Evolutionary conservation across 2,888 invertebrate genomes (phyloP).

Genomic region (Diaphora mendica): DNA sequence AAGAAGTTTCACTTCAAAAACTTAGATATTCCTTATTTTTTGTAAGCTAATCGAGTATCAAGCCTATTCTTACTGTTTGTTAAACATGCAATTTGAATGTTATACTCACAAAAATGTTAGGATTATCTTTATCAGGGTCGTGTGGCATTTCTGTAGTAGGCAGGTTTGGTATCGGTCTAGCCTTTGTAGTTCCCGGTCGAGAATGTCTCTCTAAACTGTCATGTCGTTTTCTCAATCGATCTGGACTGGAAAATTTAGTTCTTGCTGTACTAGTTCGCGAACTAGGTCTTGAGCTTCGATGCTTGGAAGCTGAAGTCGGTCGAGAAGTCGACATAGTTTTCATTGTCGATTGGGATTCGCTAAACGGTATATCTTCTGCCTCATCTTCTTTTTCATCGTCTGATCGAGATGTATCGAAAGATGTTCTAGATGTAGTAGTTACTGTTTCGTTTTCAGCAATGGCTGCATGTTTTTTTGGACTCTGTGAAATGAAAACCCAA

Average conservation of each 20-base stretch:
- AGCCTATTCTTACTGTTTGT: not conserved
- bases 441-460: constrained; percentile 22
- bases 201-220: constrained; percentile 53
- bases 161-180: constrained; percentile 73
- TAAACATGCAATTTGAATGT: not conserved
- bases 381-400: constrained; percentile 58
- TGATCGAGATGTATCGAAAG: constrained; percentile 60
- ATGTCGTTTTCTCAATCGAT: constrained; percentile 61
- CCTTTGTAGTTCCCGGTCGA: constrained; percentile 64
- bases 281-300: constrained; percentile 43
- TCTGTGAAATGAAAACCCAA: constrained; percentile 51
- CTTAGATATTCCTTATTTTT: too few relatives aligned
- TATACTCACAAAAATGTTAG: constrained; percentile 71
- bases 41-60: not conserved
- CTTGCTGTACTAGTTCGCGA: constrained; percentile 54
- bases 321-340: constrained; percentile 18
- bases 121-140: constrained; percentile 79
- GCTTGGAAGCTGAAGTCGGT: constrained; percentile 44
- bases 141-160: constrained; percentile 61
- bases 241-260: constrained; percentile 52
- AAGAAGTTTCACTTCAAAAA: too few relatives aligned
- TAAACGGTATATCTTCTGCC: constrained; percentile 38
- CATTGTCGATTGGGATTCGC: constrained; percentile 15
- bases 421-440: constrained; percentile 58
- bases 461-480: constrained; percentile 64